Conservation (phyloP, 2,113 vertebrate genomes). For the Jaculus jaculus region DNA sequence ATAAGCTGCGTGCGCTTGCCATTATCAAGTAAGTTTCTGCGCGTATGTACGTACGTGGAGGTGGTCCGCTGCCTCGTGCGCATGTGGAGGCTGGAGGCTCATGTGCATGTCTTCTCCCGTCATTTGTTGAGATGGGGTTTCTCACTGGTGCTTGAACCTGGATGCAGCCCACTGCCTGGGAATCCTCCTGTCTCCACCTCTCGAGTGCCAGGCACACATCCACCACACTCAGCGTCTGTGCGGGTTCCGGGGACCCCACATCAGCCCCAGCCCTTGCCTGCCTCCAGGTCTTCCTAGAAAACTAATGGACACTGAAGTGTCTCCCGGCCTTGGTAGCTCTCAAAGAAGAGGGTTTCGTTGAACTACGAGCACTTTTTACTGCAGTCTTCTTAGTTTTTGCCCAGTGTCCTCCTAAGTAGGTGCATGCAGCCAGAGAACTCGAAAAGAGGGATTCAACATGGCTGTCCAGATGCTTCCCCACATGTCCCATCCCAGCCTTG, state of each 20-base stretch:
- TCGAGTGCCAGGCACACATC: too few species aligned
- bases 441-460: background rate
- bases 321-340: background rate
- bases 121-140: too few species aligned
- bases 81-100: too few species aligned
- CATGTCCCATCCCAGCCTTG: background rate
- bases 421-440: background rate
- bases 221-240: too few species aligned
- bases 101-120: background rate
- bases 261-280: background rate
- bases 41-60: too few species aligned
- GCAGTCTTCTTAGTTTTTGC: background rate
- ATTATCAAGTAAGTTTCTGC: background rate
- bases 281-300: conserved; percentile 32
- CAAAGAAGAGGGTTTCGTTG: background rate
- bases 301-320: background rate
- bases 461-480: background rate
- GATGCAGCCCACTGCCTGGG: too few species aligned
- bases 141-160: background rate
- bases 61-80: too few species aligned
- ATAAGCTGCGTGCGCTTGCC: background rate
- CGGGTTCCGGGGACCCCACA: too few species aligned
- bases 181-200: too few species aligned
- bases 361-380: background rate
- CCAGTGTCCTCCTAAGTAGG: background rate